These are phyloP conservation scores for Drosophila mulleri DNA, from an alignment of 2,888 invertebrate species.

Conservation along the genomic window DNA sequence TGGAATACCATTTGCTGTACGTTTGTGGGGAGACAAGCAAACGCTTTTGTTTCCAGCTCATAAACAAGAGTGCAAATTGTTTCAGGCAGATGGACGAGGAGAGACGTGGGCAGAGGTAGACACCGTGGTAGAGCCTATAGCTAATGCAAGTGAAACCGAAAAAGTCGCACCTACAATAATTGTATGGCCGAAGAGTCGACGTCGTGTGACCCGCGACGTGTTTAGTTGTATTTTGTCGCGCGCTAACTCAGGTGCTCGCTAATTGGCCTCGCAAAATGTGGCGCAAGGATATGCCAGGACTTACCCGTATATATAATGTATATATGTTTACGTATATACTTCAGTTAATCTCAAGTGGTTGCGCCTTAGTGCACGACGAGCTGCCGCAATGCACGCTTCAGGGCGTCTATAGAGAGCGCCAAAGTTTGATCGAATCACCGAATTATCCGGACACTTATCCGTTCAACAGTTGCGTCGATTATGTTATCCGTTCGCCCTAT, in stretches of 20 bases:
- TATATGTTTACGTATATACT: background rate
- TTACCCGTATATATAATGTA: conserved; percentile 2
- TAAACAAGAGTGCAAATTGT: conserved; percentile 81
- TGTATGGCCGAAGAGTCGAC: conserved; percentile 21
- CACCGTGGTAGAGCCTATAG: background rate
- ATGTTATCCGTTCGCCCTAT: conserved; percentile 85
- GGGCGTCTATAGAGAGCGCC: conserved; percentile 85
- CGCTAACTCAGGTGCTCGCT: conserved; percentile 37
- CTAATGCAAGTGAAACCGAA: conserved; percentile 47
- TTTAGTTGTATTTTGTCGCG: conserved; percentile 70
- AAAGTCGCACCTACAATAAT: conserved; percentile 58
- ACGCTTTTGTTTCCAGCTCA: conserved; percentile 62
- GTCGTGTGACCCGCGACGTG: conserved; percentile 45
- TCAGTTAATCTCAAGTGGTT: conserved; percentile 17
- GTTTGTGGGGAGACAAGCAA: conserved; percentile 54
- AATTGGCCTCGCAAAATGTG: conserved; percentile 30
- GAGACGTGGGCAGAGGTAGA: background rate
- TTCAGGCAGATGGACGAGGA: conserved; percentile 5
- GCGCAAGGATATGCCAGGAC: conserved; percentile 32
- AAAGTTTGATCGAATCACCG: conserved; percentile 86
- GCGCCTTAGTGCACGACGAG: conserved; percentile 73
- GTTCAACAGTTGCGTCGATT: conserved; percentile 85
- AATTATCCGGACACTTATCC: conserved; percentile 86
- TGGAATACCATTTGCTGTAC: conserved; percentile 18
- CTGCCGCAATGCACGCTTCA: conserved; percentile 75